A percentile compares a stretch with the other conserved stretches of the same genome.
Evolutionary conservation across 2,888 invertebrate genomes (phyloP).

Genomic region (Dromius quadrimaculatus): DNA sequence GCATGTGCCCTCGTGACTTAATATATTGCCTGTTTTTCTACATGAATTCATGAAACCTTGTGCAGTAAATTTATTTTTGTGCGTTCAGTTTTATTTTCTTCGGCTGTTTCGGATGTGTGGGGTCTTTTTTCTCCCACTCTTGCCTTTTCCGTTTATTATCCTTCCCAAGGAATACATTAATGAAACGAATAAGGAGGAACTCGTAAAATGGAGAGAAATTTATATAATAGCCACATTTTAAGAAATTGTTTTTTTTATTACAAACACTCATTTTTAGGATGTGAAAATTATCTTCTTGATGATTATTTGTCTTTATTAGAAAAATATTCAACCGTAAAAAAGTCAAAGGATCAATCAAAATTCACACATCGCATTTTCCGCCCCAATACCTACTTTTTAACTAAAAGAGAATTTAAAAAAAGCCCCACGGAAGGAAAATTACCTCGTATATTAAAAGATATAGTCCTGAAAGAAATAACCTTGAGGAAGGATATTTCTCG

Average conservation of each 20-base stretch:
- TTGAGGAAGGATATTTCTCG: conserved; percentile 14
- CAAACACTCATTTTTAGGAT: conserved; percentile 25
- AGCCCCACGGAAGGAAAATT: conserved; percentile 34
- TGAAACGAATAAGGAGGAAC: conserved; percentile 41
- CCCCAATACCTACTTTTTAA: conserved; percentile 33
- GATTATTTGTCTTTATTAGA: conserved; percentile 5
- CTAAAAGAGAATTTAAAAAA: conserved; percentile 41
- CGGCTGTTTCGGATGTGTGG: conserved; percentile 30
- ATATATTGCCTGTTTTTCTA: conserved; percentile 61
- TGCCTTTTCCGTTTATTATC: conserved; percentile 33
- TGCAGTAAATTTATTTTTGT: conserved; percentile 47
- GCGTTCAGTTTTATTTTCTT: conserved; percentile 32
- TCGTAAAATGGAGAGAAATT: conserved; percentile 38
- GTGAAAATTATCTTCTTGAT: conserved; percentile 35
- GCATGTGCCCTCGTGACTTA: conserved; percentile 23
- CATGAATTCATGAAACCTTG: conserved; percentile 56
- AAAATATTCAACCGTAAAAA: conserved; percentile 2
- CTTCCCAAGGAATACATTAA: conserved; percentile 40
- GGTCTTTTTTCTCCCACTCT: conserved; percentile 5
- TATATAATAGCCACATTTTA: conserved; percentile 47
- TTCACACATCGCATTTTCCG: conserved; percentile 12
- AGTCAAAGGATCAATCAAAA: conserved; percentile 29
- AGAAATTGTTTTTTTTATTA: conserved; percentile 45
- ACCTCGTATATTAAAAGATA: conserved; percentile 41
- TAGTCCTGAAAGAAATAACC: conserved; percentile 10